Evolutionary conservation across 2,888 invertebrate genomes (phyloP).

Genomic region (Scrobipalpa atriplicella): DNA sequence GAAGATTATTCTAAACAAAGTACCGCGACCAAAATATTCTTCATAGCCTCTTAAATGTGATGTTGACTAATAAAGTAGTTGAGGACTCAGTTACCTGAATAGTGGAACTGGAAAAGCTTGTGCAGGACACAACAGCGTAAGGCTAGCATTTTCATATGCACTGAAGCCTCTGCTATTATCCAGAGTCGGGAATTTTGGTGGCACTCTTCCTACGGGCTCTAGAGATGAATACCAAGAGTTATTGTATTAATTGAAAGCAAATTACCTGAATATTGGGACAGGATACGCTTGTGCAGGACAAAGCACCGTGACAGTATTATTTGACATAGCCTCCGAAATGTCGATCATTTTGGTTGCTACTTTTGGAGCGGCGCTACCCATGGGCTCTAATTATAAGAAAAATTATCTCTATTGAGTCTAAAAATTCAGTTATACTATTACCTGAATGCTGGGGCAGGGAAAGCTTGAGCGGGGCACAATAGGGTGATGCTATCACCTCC

Average conservation of each 20-base stretch:
- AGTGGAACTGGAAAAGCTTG: conserved; percentile 86
- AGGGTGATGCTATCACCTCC: conserved; percentile 79
- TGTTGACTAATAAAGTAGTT: not conserved
- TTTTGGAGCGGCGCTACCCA: conserved; percentile 87
- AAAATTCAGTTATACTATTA: conserved; percentile 51
- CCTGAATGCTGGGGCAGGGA: conserved; percentile 87
- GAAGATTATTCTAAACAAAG: conserved; percentile 86
- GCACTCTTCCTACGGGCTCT: conserved; percentile 84
- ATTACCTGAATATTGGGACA: conserved; percentile 86
- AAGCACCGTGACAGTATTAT: conserved; percentile 73
- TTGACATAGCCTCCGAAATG: conserved; percentile 64
- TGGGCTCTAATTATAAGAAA: conserved; percentile 82
- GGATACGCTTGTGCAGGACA: conserved; percentile 87
- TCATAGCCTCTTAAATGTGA: conserved; percentile 67
- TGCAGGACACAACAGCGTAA: conserved; percentile 86
- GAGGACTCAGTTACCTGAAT: conserved; percentile 78
- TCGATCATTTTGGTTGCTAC: conserved; percentile 82
- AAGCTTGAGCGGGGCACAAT: conserved; percentile 90
- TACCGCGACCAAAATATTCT: conserved; percentile 67
- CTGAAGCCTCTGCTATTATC: conserved; percentile 84
- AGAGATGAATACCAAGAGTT: conserved; percentile 48
- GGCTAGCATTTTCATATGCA: conserved; percentile 77
- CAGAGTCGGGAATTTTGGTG: conserved; percentile 88
- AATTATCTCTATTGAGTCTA: conserved; percentile 42
- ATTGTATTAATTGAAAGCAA: conserved; percentile 16